These are phyloP conservation scores for Diphyllodes magnificus DNA, from an alignment of 2,113 vertebrate species.

Conservation along the genomic window DNA sequence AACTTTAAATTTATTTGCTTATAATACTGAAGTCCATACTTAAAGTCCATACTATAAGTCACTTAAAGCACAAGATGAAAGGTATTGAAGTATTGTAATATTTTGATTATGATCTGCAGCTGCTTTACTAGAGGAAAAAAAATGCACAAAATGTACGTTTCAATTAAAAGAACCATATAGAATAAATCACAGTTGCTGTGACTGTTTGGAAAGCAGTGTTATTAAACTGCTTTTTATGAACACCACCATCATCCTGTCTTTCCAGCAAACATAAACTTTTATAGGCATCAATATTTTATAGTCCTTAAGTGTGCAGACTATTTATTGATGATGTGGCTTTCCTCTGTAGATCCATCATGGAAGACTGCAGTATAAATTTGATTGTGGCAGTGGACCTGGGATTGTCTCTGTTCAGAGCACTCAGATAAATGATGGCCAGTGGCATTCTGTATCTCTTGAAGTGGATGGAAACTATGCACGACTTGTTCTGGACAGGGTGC, in stretches of 20 bases:
- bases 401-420: conserved; percentile 93
- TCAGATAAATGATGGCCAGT: conserved; percentile 91
- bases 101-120: not conserved
- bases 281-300: not conserved
- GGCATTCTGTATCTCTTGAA: conserved; percentile 89
- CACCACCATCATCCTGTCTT: not conserved
- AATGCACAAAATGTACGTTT: not conserved
- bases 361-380: conserved; percentile 93
- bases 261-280: not conserved
- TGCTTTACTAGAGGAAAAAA: not conserved
- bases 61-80: not conserved
- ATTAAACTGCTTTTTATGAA: not conserved
- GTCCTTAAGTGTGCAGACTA: not conserved
- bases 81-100: not conserved
- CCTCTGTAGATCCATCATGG: conserved; percentile 86
- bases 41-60: not conserved
- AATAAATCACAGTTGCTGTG: not conserved
- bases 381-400: conserved; percentile 94
- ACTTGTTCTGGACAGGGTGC: conserved; percentile 89
- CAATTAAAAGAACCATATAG: not conserved
- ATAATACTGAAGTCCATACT: not conserved
- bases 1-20: not conserved
- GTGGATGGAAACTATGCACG: conserved; percentile 93
- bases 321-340: not conserved
- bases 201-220: not conserved